Evolutionary conservation across 2,113 vertebrate genomes (phyloP).

Genomic region (Callospermophilus lateralis): DNA sequence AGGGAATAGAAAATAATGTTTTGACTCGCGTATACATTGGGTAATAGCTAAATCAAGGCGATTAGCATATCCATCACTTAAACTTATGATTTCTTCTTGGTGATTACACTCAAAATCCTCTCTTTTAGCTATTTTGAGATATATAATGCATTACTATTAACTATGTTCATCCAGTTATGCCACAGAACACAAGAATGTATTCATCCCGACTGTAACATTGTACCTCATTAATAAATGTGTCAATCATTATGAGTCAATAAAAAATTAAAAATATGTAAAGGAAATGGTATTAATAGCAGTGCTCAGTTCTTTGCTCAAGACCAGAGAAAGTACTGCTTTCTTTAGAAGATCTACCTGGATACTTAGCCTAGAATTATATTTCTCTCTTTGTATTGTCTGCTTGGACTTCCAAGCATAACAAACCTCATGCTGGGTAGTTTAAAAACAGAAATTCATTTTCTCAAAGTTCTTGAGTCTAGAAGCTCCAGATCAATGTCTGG

Average conservation of each 20-base stretch:
- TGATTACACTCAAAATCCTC: neutral
- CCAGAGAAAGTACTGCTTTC: neutral
- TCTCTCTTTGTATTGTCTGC: neutral
- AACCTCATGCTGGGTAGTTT: neutral
- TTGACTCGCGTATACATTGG: neutral
- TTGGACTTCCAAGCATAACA: neutral
- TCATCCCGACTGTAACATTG: neutral
- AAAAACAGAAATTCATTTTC: slow-evolving; percentile 9
- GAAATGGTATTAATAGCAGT: neutral
- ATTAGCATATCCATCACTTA: neutral
- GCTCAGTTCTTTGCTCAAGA: neutral
- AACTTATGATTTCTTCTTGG: neutral
- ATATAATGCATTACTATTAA: neutral
- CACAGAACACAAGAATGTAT: neutral
- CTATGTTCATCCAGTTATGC: neutral
- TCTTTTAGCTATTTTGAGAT: neutral
- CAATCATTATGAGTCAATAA: neutral
- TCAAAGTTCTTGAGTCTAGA: neutral
- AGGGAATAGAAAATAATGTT: neutral
- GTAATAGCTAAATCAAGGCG: neutral
- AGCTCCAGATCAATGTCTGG: neutral
- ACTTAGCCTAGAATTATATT: neutral
- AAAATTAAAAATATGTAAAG: neutral
- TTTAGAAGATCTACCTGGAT: slow-evolving; percentile 27
- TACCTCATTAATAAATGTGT: neutral